These are phyloP conservation scores for Rhynchotus rufescens DNA, from an alignment of 2,797 vertebrate genomes.

Conservation along the genomic window DNA sequence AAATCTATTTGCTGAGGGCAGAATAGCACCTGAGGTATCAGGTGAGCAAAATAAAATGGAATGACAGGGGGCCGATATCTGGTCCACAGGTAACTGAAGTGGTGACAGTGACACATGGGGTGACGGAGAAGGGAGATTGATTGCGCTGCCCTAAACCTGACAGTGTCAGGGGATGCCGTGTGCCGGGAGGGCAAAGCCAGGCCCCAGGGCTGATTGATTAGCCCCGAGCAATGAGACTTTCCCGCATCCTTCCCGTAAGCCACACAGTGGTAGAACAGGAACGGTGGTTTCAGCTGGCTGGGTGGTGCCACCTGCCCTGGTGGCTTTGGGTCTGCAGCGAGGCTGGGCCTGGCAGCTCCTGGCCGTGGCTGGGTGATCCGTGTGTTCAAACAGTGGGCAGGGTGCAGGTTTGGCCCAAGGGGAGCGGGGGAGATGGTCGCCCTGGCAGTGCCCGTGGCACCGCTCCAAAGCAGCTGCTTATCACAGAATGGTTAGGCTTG, in stretches of 20 bases:
- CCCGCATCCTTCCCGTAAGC: not conserved
- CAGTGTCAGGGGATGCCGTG: fast-evolving
- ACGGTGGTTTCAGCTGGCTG: constrained; percentile 34
- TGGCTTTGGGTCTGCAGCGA: fast-evolving
- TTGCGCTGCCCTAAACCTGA: not conserved
- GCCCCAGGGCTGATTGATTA: not conserved
- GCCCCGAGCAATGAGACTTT: constrained; percentile 28
- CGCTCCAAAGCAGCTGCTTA: constrained; percentile 60
- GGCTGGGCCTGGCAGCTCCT: not conserved
- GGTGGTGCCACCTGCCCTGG: not conserved
- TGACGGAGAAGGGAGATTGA: not conserved
- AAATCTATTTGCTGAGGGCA: not conserved
- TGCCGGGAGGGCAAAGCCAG: not conserved
- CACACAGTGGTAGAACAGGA: not conserved
- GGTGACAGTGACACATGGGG: not conserved
- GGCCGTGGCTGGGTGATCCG: not conserved
- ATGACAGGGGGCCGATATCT: not conserved
- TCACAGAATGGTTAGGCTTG: too few species aligned
- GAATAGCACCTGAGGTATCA: not conserved
- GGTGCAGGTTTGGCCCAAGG: constrained; percentile 27
- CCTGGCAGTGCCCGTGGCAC: constrained; percentile 51
- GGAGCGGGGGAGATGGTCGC: constrained; percentile 36
- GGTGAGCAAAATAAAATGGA: not conserved
- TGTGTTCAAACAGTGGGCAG: not conserved
- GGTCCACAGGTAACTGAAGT: not conserved